Evolutionary conservation across 1,140 invertebrate species (phyloP), one percentile per base, ranked within the genome.

Genomic region (Aphis gossypii): DNA sequence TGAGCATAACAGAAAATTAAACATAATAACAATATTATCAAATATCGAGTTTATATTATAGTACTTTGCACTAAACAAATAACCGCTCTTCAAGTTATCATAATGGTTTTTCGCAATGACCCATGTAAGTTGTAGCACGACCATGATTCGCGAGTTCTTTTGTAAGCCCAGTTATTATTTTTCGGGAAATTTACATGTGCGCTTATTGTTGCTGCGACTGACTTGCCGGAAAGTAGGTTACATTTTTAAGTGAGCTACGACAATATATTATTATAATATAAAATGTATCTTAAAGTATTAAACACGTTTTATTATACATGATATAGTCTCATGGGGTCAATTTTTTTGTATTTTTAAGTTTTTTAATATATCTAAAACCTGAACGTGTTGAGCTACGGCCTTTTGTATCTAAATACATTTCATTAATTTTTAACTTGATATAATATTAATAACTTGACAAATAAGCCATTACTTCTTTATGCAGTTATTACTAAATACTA

Each of bases 101-200:
- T 76, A 76, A 76, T 76, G 14, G 60, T 5, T 76, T n/a, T 76
- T 76, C 30, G 60, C 60, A 18, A 76, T 76, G 30, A 76, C 60
- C 60, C 60, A 14, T n/a, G 60, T 38, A 25, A 84, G 83, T 84
- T 6, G 23, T 23, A 38, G 7, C 23, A 14, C 84, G 84, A 7
- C 88, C 51, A 56, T 90, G 88, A 90, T 35, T 30, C 8, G 88
- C 51, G 51, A 90, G n/a, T 90, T 90, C 88, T 90, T 90, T 90
- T 90, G 51, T 90, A 8, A 4, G 23, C 21, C 25, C 51, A 1
- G 35, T 56, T 54, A 25, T 38, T 41, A 56, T 56, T 56, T 56
- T 90, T 25, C 35, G 48, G n/a, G n/a, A 89, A 89, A 87, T 48
- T n/a, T 48, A 35, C 86, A 51, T 46, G 46, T 23, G 23, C 41